phyloP scores from a whole-genome alignment of 2,113 vertebrate species.

The Otolemur garnettii region DNA sequence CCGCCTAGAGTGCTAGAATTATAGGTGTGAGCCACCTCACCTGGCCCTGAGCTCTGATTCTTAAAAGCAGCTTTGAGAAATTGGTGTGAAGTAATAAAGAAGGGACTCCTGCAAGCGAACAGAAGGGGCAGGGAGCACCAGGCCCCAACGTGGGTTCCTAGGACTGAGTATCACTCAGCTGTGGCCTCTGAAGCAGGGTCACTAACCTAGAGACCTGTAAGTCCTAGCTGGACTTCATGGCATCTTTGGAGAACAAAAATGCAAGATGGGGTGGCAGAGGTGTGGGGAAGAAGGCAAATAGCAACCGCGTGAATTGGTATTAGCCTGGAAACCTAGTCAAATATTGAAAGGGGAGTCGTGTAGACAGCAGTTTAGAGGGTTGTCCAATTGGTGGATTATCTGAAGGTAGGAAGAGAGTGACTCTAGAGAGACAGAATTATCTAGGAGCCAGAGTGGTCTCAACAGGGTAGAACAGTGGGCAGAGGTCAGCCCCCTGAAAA shows the following conservation, averaged over 20 bases:
- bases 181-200: fast-evolving
- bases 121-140: fast-evolving
- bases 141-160: background rate
- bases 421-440: no score
- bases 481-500: background rate
- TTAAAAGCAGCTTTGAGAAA: background rate
- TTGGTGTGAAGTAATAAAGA: background rate
- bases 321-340: background rate
- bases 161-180: fast-evolving
- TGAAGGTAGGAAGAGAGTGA: background rate
- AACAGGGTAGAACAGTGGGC: no score
- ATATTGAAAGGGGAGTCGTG: background rate
- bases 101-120: fast-evolving
- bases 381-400: fast-evolving
- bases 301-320: fast-evolving
- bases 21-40: no score
- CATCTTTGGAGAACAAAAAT: background rate
- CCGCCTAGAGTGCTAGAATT: no score
- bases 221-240: background rate
- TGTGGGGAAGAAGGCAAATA: background rate
- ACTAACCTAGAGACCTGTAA: no score
- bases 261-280: no score
- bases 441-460: background rate
- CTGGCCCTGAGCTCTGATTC: background rate
- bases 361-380: fast-evolving